These are phyloP conservation scores for Pogonocichla stellata DNA, from an alignment of 2,113 vertebrate species.

Conservation along the genomic window DNA sequence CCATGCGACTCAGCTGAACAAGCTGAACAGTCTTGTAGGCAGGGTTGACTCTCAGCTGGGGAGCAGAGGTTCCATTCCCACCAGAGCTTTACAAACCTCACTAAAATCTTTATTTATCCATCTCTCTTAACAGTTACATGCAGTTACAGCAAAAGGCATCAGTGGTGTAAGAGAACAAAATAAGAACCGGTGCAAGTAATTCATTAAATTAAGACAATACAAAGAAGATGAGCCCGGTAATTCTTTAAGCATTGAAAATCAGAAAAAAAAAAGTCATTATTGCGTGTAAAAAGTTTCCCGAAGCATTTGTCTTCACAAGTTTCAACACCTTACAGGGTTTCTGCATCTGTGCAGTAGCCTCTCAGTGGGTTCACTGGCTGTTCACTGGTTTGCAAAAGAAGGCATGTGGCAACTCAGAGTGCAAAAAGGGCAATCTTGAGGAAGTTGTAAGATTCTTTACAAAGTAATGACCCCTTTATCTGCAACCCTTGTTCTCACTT, in stretches of 20 bases:
- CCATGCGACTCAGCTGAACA: not conserved
- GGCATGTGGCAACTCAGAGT: not conserved
- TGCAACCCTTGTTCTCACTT: not conserved
- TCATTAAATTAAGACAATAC: not conserved
- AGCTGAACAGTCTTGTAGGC: not conserved
- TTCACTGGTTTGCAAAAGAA: not conserved
- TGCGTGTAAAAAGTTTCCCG: not conserved
- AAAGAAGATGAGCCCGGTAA: not conserved
- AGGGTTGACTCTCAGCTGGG: not conserved
- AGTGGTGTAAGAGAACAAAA: not conserved
- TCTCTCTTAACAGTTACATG: not conserved
- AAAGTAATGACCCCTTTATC: not conserved
- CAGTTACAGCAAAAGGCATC: not conserved
- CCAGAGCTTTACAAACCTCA: not conserved
- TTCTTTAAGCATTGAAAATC: not conserved
- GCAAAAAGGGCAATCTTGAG: not conserved
- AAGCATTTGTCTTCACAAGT: not conserved
- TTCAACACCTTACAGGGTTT: not conserved
- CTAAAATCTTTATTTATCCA: not conserved
- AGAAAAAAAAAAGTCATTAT: not conserved
- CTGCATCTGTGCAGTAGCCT: not conserved
- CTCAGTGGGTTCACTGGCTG: not conserved
- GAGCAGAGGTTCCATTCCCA: not conserved
- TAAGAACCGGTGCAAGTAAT: not conserved
- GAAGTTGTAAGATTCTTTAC: not conserved